Evolutionary conservation across 1,140 invertebrate species (phyloP).

Genomic region (Cephus cinctus): DNA sequence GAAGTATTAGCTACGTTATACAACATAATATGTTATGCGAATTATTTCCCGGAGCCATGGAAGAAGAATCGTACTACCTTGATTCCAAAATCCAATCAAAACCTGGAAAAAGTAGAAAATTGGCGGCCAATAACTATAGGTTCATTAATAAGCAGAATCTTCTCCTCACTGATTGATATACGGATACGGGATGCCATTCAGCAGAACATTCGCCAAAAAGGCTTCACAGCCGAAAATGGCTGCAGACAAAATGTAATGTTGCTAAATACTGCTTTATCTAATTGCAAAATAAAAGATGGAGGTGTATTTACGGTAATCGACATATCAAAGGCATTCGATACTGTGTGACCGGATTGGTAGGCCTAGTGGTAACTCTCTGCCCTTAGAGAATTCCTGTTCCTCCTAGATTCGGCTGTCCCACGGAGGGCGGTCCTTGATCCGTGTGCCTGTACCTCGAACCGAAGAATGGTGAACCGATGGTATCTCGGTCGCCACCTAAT

Average conservation of each 20-base stretch:
- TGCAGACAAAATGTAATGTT: neutral
- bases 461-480: too few relatives aligned
- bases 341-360: too few relatives aligned
- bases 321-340: slow-evolving; percentile 31
- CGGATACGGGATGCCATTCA: slow-evolving; percentile 9
- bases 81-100: slow-evolving; percentile 19
- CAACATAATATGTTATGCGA: neutral
- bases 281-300: neutral
- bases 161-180: slow-evolving; percentile 17
- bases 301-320: neutral
- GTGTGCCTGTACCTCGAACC: too few relatives aligned
- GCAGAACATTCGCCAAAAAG: slow-evolving; percentile 16
- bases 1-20: neutral
- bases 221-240: neutral
- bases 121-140: slow-evolving; percentile 24
- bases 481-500: too few relatives aligned
- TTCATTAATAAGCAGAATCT: slow-evolving; percentile 16
- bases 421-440: too few relatives aligned
- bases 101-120: slow-evolving; percentile 6
- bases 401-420: too few relatives aligned
- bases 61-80: slow-evolving; percentile 23
- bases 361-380: too few relatives aligned
- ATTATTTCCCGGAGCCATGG: slow-evolving; percentile 11
- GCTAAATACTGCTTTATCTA: neutral
- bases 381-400: too few relatives aligned